These are phyloP conservation scores for Heliconius himera DNA, from an alignment of 1,140 invertebrate genomes.

Conservation along the genomic window DNA sequence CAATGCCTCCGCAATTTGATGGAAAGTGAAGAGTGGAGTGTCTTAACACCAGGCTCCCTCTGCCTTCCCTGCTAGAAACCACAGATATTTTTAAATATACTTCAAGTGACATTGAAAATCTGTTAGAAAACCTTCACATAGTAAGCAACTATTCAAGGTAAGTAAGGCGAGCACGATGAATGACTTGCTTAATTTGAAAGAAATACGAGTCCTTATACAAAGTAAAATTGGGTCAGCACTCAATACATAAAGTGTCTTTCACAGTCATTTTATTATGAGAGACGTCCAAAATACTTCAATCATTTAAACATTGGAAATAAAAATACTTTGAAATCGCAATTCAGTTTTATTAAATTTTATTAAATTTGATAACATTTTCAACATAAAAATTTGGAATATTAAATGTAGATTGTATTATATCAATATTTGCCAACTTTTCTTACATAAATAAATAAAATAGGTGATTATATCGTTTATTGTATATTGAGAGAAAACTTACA, in stretches of 20 bases:
- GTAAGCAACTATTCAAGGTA: background rate
- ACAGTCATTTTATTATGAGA: slow-evolving; percentile 41
- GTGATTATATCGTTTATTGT: too few species aligned
- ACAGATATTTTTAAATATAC: background rate
- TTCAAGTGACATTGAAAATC: background rate
- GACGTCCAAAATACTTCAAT: slow-evolving; percentile 40
- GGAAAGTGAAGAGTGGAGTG: too few species aligned
- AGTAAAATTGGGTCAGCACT: slow-evolving; percentile 41
- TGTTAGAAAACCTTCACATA: background rate
- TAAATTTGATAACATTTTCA: background rate
- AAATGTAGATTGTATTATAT: background rate
- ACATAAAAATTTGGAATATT: background rate
- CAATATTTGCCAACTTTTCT: too few species aligned
- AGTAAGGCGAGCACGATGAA: slow-evolving; percentile 16
- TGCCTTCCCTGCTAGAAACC: too few species aligned
- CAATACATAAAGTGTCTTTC: slow-evolving; percentile 44
- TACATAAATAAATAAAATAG: too few species aligned
- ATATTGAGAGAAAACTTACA: too few species aligned
- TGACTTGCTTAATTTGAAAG: slow-evolving; percentile 28
- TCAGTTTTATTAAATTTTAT: slow-evolving; percentile 10
- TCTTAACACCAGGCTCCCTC: too few species aligned
- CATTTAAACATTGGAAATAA: slow-evolving; percentile 11
- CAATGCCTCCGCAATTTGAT: too few species aligned
- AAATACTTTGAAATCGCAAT: slow-evolving; percentile 20
- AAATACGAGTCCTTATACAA: slow-evolving; percentile 35